phyloP scores from a whole-genome alignment of 2,113 vertebrate genomes.

The Beaufortia kweichowensis region DNA sequence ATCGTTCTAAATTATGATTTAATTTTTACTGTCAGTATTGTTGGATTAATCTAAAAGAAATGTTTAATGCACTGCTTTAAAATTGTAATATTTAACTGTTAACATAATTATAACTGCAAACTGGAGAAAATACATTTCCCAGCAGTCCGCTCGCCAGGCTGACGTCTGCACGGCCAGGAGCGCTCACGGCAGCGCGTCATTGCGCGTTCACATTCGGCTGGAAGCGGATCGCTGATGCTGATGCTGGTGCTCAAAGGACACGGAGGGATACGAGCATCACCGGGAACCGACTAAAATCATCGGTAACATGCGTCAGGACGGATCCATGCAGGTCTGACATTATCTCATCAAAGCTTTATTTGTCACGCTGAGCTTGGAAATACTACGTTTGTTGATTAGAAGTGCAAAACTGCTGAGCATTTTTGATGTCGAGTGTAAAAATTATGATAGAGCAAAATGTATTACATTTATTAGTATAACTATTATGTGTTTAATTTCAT shows the following conservation, averaged over 20 bases:
- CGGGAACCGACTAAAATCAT: conserved; percentile 10
- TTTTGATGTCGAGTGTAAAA: background rate
- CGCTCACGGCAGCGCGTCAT: background rate
- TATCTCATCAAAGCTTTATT: background rate
- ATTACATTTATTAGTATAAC: background rate
- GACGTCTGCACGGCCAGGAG: conserved; percentile 1
- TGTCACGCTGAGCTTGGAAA: background rate
- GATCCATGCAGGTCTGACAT: conserved; percentile 47
- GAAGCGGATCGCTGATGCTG: conserved; percentile 26
- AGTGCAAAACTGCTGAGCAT: background rate
- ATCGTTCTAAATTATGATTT: no score
- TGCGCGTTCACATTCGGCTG: background rate
- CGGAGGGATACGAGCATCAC: conserved; percentile 39
- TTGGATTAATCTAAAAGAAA: no score
- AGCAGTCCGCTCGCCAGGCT: background rate
- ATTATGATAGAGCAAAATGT: background rate
- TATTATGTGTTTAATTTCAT: background rate
- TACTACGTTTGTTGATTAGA: background rate
- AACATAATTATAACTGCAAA: no score
- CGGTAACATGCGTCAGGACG: conserved; percentile 53
- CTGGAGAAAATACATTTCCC: conserved; percentile 18
- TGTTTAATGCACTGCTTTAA: no score
- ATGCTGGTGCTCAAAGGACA: conserved; percentile 43
- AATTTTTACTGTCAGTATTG: no score
- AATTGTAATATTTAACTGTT: no score